Conservation (phyloP, 2,888 invertebrate genomes). For the Zhuqinia jingwanae region DNA sequence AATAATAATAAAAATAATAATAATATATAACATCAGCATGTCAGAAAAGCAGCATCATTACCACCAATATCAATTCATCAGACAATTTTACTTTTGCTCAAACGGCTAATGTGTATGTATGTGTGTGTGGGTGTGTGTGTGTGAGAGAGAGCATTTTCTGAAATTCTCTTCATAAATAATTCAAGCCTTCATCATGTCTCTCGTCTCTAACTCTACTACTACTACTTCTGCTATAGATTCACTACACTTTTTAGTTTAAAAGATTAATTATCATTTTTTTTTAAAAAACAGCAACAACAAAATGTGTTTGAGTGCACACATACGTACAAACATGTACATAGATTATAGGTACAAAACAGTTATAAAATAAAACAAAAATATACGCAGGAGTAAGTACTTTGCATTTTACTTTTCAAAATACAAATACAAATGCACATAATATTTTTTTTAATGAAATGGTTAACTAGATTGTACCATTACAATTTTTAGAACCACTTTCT, state of each 20-base stretch:
- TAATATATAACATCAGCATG: too few species aligned
- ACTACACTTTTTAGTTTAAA: constrained; percentile 43
- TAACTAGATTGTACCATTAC: too few species aligned
- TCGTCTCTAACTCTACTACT: background rate
- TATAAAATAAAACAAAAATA: background rate
- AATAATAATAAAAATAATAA: background rate
- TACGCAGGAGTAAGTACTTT: background rate
- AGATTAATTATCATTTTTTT: constrained; percentile 22
- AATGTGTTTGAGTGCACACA: background rate
- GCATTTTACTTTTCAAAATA: background rate
- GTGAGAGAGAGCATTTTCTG: background rate
- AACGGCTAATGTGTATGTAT: constrained; percentile 7
- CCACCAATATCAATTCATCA: constrained; percentile 12
- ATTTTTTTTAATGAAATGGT: background rate
- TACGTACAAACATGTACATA: background rate
- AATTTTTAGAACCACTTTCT: constrained; percentile 41
- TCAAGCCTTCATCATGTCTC: too few species aligned
- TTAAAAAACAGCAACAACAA: constrained; percentile 21
- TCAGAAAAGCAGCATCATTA: background rate
- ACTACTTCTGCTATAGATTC: background rate
- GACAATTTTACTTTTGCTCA: background rate
- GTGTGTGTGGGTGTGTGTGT: background rate
- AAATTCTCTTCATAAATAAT: constrained; percentile 58
- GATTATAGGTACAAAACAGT: background rate
- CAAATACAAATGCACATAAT: background rate